Percentiles rank a stretch among this genome's conserved stretches.
phyloP scores from a whole-genome alignment of 2,797 vertebrate species.

The Malurus leucopterus region DNA sequence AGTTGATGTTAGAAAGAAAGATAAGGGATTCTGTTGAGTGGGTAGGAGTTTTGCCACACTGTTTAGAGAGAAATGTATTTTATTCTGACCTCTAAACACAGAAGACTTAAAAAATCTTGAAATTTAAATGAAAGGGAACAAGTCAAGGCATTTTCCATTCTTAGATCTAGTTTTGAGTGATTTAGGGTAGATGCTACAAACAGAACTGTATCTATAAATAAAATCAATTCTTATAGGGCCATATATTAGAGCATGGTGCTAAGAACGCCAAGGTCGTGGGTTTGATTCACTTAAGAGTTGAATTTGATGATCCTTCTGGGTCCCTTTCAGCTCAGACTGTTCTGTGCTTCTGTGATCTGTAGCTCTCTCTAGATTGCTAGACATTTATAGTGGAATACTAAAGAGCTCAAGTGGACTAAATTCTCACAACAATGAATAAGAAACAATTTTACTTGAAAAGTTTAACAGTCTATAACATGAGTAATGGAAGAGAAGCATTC shows the following conservation, averaged over 20 bases:
- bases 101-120: background rate
- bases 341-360: background rate
- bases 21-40: background rate
- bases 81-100: background rate
- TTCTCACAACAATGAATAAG: background rate
- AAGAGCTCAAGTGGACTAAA: background rate
- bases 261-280: fast-evolving
- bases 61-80: background rate
- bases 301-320: background rate
- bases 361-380: background rate
- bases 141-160: background rate
- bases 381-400: background rate
- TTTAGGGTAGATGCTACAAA: background rate
- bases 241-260: background rate
- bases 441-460: background rate
- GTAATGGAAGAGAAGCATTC: background rate
- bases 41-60: background rate
- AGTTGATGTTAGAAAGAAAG: background rate
- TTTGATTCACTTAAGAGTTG: background rate
- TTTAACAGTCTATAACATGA: background rate
- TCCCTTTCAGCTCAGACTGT: background rate
- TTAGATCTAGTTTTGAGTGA: background rate
- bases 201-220: background rate
- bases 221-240: background rate
- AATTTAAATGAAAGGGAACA: background rate